Evolutionary conservation across 1,140 invertebrate species (phyloP).

Genomic region (Caerostris darwini): DNA sequence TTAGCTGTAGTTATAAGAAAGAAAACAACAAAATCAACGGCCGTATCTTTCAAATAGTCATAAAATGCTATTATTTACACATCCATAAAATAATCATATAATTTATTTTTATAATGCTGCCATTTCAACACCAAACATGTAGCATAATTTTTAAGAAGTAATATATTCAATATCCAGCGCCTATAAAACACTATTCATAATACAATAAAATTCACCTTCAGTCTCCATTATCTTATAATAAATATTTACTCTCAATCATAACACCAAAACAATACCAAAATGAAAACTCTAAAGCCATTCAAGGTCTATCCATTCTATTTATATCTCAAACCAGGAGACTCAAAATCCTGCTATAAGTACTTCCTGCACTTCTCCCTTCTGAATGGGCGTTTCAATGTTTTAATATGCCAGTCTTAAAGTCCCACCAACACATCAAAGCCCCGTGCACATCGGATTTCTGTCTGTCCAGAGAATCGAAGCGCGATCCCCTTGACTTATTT

Average conservation of each 20-base stretch:
- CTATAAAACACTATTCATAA: too few species aligned
- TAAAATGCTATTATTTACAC: too few species aligned
- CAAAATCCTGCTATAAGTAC: background rate
- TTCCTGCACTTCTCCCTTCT: background rate
- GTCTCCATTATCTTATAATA: background rate
- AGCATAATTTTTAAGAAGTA: too few species aligned
- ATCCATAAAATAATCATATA: too few species aligned
- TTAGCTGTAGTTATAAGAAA: background rate
- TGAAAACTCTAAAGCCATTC: constrained; percentile 7
- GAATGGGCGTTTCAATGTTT: background rate
- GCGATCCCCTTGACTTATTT: constrained; percentile 26
- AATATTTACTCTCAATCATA: background rate
- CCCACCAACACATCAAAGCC: background rate
- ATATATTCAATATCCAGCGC: too few species aligned
- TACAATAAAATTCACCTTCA: background rate
- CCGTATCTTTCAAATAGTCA: too few species aligned
- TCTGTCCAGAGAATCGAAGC: background rate
- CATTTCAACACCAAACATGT: too few species aligned
- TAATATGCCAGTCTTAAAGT: constrained; percentile 16
- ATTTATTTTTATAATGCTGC: too few species aligned
- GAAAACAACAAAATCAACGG: too few species aligned
- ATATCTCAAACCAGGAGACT: background rate
- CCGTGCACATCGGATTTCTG: background rate
- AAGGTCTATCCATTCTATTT: background rate
- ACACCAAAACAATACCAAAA: background rate